phyloP scores from a whole-genome alignment of 2,888 invertebrate species.

The Pomacea canaliculata region DNA sequence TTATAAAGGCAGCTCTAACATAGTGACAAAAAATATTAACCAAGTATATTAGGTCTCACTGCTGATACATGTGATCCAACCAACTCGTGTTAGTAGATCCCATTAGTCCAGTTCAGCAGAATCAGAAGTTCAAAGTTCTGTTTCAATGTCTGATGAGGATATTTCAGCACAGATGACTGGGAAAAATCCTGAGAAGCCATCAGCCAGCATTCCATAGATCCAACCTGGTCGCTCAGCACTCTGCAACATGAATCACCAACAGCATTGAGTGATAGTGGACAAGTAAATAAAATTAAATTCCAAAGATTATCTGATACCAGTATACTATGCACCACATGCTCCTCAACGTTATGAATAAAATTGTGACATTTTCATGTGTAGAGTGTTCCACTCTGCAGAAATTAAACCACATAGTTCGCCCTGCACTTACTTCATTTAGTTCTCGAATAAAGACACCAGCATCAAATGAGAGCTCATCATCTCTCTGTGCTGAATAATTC shows the following conservation, averaged over 20 bases:
- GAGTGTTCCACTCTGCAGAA: background rate
- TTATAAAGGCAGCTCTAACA: no score
- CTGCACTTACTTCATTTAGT: constrained; percentile 47
- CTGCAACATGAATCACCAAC: constrained; percentile 34
- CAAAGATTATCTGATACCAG: no score
- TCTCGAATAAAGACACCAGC: constrained; percentile 52
- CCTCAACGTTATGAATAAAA: no score
- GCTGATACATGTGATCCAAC: no score
- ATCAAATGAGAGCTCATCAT: constrained; percentile 50
- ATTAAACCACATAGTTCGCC: background rate
- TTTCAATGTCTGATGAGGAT: background rate
- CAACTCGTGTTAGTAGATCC: no score
- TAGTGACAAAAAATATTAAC: no score
- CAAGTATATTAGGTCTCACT: no score
- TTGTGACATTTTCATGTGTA: no score
- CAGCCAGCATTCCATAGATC: constrained; percentile 54
- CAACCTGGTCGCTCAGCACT: constrained; percentile 47
- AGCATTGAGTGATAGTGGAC: background rate
- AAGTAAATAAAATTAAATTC: background rate
- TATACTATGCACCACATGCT: no score
- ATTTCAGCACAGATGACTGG: constrained; percentile 45
- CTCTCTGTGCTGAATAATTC: constrained; percentile 41
- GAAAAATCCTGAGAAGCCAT: constrained; percentile 53
- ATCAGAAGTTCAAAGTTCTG: background rate
- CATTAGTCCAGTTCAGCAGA: no score